Evolutionary conservation across 2,797 vertebrate species (phyloP), one percentile per base, ranked within the genome.

Genomic region (Chelonia mydas): DNA sequence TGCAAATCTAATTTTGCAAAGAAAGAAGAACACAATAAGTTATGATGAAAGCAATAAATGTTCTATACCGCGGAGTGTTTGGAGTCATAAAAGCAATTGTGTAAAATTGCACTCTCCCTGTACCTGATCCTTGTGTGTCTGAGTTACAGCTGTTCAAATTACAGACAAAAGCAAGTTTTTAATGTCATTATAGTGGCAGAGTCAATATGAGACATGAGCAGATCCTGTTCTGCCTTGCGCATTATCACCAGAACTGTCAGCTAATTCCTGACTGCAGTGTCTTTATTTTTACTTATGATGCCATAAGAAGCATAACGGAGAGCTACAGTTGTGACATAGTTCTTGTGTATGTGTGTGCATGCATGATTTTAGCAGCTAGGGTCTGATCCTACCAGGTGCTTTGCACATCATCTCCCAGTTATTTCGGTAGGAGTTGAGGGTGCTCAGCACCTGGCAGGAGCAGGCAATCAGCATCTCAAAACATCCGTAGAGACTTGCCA

Each of bases 401-500:
- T 0, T 3, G 54, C n/a, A 31, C 25, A 11, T 90, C 65, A 90
- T 41, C 28, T 0, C 0, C 7, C 6, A 0, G 0, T 10, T 27
- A 28, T 12, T 89, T 86, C 15, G 50, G 16, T 6, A 50, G 74
- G 1, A n/a, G 11, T 23, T 25, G 45, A 51, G 17, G 80, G 19
- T 0, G 0, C 6, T 5, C 53, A 23, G 28, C 21, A 16, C 21
- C 28, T n/a, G 3, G 28, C 59, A 61, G 28, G 31, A 15, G 13
- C 4, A 8, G 19, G 28, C 9, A 37, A 31, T 11, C 1, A 0
- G 5, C 0, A 1, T 8, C 50, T 0, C 1, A 0, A 0, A 74
- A 25, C n/a, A 51, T 53, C 0, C 45, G 3, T 10, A 17, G 74
- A 49, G 45, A 47, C 27, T 28, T 49, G 0, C 16, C 21, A 17